These are phyloP conservation scores for Drosophila melanogaster DNA, from an alignment of 1,140 invertebrate genomes.

Conservation along the genomic window DNA sequence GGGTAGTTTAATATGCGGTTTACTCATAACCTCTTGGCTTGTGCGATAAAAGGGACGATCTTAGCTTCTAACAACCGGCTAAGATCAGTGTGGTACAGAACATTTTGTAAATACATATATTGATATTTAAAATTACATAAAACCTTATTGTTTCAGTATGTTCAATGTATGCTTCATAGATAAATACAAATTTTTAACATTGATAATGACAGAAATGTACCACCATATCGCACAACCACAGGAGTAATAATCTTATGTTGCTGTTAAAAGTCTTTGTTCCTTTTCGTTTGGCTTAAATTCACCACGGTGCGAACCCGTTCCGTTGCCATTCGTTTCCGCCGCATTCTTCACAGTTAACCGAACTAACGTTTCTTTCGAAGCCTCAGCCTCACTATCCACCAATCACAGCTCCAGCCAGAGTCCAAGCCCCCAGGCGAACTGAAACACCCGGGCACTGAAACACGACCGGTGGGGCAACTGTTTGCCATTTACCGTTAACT, in stretches of 20 bases:
- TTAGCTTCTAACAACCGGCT: too few relatives aligned
- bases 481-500: conserved; percentile 8
- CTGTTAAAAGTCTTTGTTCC: conserved; percentile 15
- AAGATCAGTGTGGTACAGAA: too few relatives aligned
- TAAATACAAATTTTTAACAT: too few relatives aligned
- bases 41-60: conserved; percentile 1
- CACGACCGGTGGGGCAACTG: conserved; percentile 14
- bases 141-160: too few relatives aligned
- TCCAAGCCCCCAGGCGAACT: conserved; percentile 15
- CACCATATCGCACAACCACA: neutral
- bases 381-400: conserved; percentile 40
- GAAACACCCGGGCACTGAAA: conserved; percentile 17
- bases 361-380: conserved; percentile 46
- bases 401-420: conserved; percentile 36
- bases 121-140: too few relatives aligned
- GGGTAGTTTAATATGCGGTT: conserved; percentile 12
- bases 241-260: conserved; percentile 2
- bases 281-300: conserved; percentile 6
- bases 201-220: too few relatives aligned
- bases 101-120: too few relatives aligned
- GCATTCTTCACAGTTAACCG: conserved; percentile 24
- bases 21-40: neutral
- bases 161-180: neutral
- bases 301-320: conserved; percentile 27
- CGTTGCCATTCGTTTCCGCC: conserved; percentile 11